phyloP scores from a whole-genome alignment of 64 coral and sea anemone genomes.

The Pocillopora verrucosa region DNA sequence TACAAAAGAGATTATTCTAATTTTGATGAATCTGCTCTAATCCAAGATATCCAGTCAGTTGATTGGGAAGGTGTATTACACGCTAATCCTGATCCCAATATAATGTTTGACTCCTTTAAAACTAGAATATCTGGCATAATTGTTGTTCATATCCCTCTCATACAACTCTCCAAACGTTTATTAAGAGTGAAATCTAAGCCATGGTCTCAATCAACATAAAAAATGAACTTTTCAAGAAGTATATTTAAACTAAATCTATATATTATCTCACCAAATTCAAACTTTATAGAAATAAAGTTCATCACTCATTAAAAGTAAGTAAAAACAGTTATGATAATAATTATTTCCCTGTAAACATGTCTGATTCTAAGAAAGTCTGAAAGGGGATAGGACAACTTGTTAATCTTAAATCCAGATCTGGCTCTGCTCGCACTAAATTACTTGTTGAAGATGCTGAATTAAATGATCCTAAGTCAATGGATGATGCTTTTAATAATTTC shows the following conservation, averaged over 20 bases:
- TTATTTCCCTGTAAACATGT: no score
- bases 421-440: no score
- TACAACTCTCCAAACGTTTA: constrained; percentile 5
- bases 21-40: background rate
- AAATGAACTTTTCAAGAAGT: constrained; percentile 22
- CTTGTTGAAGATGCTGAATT: no score
- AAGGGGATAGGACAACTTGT: no score
- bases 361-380: no score
- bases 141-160: background rate
- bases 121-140: background rate
- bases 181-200: constrained; percentile 21
- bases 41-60: constrained; percentile 20
- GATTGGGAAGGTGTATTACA: background rate
- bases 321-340: no score
- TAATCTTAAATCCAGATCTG: no score
- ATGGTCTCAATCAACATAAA: constrained; percentile 32
- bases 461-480: no score
- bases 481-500: no score
- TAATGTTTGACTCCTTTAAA: constrained; percentile 9
- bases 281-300: background rate
- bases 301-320: no score
- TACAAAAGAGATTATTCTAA: constrained; percentile 25
- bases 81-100: background rate
- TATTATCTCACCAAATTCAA: constrained; percentile 11
- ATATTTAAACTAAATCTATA: background rate